These are phyloP conservation scores for Meliscaeva auricollis DNA, from an alignment of 2,888 invertebrate genomes.

Conservation along the genomic window DNA sequence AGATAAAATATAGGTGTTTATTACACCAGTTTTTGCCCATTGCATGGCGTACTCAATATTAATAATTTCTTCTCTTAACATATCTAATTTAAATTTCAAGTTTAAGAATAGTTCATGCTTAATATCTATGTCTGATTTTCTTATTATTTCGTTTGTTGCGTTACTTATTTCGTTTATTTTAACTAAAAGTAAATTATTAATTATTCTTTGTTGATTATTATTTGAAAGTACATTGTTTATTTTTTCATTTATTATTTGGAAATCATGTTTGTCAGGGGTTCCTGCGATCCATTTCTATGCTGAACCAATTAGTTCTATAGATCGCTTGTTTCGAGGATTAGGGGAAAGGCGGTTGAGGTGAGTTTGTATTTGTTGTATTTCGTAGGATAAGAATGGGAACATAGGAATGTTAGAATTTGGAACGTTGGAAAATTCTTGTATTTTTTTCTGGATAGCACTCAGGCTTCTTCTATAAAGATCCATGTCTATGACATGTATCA, in stretches of 20 bases:
- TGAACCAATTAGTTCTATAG: not conserved
- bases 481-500: too few species aligned
- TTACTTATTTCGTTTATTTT: not conserved
- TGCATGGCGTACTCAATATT: not conserved
- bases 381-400: not conserved
- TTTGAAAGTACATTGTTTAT: not conserved
- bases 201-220: not conserved
- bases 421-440: not conserved
- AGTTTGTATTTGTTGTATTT: not conserved
- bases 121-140: not conserved
- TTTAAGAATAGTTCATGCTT: not conserved
- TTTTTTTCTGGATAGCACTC: not conserved
- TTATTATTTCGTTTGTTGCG: not conserved
- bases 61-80: not conserved
- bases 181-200: not conserved
- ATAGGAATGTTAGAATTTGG: not conserved
- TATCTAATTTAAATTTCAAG: not conserved
- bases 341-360: not conserved
- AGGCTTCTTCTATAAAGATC: too few species aligned
- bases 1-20: not conserved
- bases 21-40: not conserved
- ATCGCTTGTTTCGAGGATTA: not conserved
- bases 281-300: not conserved
- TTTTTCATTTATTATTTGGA: not conserved
- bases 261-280: not conserved